Conservation (phyloP, 2,113 vertebrate genomes). For the Cynopterus brachyotis region DNA sequence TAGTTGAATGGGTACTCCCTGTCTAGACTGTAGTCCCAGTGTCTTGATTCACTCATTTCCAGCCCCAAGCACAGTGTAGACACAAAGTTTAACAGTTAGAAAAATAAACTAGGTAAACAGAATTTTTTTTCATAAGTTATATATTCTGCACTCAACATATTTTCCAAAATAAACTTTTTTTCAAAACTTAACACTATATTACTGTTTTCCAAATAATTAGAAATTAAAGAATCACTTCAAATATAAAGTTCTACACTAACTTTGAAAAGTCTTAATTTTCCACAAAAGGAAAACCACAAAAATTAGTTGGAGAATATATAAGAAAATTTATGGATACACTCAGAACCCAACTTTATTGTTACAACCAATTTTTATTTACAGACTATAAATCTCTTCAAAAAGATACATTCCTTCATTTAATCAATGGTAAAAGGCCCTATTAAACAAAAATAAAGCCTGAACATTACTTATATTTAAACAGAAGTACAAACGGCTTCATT, state of each 20-base stretch:
- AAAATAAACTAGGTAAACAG: not conserved
- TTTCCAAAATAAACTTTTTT: not conserved
- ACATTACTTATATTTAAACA: conserved; percentile 80
- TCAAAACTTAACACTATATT: not conserved
- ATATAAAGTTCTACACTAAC: not conserved
- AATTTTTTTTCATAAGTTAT: not conserved
- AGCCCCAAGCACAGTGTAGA: not conserved
- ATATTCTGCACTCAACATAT: not conserved
- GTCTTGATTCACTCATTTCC: not conserved
- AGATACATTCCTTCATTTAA: conserved; percentile 88
- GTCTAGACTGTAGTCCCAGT: not conserved
- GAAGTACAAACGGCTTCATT: conserved; percentile 80
- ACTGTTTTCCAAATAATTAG: not conserved
- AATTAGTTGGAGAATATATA: not conserved
- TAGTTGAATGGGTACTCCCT: not conserved
- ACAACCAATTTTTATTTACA: conserved; percentile 87
- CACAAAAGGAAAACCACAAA: conserved; percentile 19
- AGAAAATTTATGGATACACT: conserved; percentile 9
- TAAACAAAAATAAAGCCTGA: conserved; percentile 80
- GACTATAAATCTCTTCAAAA: conserved; percentile 87
- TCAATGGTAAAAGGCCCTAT: conserved; percentile 84
- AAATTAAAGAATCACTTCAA: not conserved
- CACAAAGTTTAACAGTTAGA: not conserved
- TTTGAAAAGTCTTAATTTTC: not conserved
- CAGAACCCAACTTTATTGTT: conserved; percentile 88